These are phyloP conservation scores for Anarsia innoxiella DNA, from an alignment of 2,888 invertebrate genomes.

Conservation along the genomic window DNA sequence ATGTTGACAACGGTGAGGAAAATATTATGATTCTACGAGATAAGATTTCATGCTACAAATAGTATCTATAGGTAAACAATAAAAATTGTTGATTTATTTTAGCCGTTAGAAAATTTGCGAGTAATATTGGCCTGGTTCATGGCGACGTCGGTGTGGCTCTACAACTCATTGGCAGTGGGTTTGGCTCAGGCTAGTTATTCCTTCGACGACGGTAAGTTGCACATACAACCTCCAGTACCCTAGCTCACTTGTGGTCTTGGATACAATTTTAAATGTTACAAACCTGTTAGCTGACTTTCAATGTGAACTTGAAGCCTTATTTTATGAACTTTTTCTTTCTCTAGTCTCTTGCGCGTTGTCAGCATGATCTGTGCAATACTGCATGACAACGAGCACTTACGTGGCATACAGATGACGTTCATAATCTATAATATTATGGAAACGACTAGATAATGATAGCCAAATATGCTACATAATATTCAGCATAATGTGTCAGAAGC, in stretches of 20 bases:
- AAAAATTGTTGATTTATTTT: conserved; percentile 19
- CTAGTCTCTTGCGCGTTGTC: conserved; percentile 55
- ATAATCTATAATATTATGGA: too few relatives aligned
- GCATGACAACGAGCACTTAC: conserved; percentile 55
- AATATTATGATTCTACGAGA: too few relatives aligned
- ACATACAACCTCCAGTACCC: neutral
- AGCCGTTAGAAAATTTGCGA: conserved; percentile 77
- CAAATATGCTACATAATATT: too few relatives aligned
- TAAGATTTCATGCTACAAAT: too few relatives aligned
- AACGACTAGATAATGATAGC: neutral
- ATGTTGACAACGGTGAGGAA: conserved; percentile 75
- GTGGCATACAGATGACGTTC: neutral
- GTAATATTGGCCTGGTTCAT: conserved; percentile 75
- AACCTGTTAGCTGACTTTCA: conserved; percentile 3
- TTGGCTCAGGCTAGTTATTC: conserved; percentile 67
- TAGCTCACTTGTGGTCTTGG: too few relatives aligned
- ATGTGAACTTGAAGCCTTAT: neutral
- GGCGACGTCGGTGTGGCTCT: conserved; percentile 73
- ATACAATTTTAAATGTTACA: neutral
- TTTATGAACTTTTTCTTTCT: conserved; percentile 20
- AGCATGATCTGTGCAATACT: conserved; percentile 52
- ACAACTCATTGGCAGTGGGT: conserved; percentile 68
- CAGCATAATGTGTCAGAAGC: conserved; percentile 13
- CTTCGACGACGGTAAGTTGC: conserved; percentile 55
- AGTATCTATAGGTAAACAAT: too few relatives aligned